Base-by-base conservation (phyloP, 2,113 vertebrate species). In the Poeciliopsis prolifica region DNA sequence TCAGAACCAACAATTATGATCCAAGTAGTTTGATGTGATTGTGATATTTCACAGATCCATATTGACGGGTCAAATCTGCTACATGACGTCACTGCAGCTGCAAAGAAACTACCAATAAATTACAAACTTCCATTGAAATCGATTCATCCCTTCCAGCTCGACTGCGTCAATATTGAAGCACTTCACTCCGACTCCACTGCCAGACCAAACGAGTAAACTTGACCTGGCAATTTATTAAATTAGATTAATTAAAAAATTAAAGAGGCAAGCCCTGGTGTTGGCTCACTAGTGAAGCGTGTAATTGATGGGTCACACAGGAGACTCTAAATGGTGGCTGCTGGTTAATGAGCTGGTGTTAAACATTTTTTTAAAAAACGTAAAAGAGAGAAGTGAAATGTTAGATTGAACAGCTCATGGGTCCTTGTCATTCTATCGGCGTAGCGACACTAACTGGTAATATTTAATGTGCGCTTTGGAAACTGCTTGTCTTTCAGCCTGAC, bases 361-460 rank as follows among this genome's bases (percentile, higher is more conserved):
- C 7, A 8, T 54, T n/a, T n/a, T n/a, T n/a, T 7, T 1, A 8
- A 10, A n/a, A 4, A 31, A 31, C 26, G 4, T 28, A 70, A 70
- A 76, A 30, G 74, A 33, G 37, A 37, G 4, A 40, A 54, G 84
- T 86, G 89, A 92, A 92, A 91, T 76, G 6, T 75, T 74, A 91
- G 82, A 78, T 84, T 74, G 83, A 91, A 88, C 89, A 84, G 48
- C 67, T 83, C 82, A 51, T 44, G 48, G 63, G 72, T 63, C 71
- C 26, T 60, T 61, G 73, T 69, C 28, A 75, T 51, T 75, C 12
- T 5, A 54, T 5, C 42, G 40, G 35, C 70, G 22, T 89, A 82
- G 80, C 85, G 86, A 89, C 40, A 62, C 84, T 83, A 81, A 86
- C 82, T 79, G 74, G 61, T 69, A 70, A 88, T 83, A 87, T 77